Conservation (phyloP, 2,797 vertebrate species). For the Hoplostethus atlanticus region DNA sequence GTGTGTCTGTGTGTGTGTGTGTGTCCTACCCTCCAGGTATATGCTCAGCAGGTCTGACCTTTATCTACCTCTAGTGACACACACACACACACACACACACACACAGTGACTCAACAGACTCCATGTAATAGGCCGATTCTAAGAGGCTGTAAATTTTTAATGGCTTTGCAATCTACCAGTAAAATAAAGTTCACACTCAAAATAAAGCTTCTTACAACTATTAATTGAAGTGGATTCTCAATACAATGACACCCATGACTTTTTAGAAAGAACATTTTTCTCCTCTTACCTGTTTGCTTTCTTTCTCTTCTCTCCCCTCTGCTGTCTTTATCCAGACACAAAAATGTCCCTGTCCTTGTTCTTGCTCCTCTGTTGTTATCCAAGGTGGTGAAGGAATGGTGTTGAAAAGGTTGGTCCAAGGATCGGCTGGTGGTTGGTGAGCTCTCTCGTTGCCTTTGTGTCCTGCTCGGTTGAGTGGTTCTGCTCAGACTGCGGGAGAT, state of each 20-base stretch:
- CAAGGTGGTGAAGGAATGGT: constrained; percentile 14
- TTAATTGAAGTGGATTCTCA: too few species aligned
- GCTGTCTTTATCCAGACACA: constrained; percentile 14
- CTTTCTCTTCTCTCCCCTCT: constrained; percentile 2
- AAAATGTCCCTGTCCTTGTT: constrained; percentile 14
- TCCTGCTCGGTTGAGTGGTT: constrained; percentile 3
- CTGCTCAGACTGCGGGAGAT: background rate
- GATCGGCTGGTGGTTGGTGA: background rate
- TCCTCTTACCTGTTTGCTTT: constrained; percentile 48
- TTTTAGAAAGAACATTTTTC: background rate
- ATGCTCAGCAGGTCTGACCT: too few species aligned
- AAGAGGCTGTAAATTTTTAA: constrained; percentile 7
- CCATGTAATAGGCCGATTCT: background rate
- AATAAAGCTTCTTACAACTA: too few species aligned
- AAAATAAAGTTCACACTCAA: background rate
- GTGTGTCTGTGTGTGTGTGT: constrained; percentile 27
- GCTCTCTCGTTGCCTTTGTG: background rate
- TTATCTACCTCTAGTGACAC: background rate
- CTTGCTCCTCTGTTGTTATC: constrained; percentile 18
- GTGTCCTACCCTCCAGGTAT: background rate
- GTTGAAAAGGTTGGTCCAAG: constrained; percentile 17
- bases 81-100: constrained; percentile 27
- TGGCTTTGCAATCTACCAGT: constrained; percentile 1
- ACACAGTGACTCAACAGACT: background rate
- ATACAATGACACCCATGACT: too few species aligned